These are phyloP conservation scores for Sterna hirundo DNA, from an alignment of 2,113 vertebrate genomes.

Conservation along the genomic window DNA sequence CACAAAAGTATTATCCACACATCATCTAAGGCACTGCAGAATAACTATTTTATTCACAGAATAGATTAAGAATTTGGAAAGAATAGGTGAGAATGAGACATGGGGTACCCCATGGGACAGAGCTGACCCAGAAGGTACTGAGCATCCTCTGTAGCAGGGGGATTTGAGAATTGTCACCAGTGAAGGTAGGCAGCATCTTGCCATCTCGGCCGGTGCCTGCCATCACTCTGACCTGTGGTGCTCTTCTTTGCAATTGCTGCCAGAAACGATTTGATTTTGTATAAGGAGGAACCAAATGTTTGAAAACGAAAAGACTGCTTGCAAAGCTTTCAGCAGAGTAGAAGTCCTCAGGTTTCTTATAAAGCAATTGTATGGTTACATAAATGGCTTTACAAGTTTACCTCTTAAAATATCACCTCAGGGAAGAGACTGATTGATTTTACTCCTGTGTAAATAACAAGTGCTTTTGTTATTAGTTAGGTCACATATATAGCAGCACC, in stretches of 20 bases:
- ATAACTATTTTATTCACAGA: not conserved
- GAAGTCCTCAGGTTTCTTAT: not conserved
- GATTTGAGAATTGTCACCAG: not conserved
- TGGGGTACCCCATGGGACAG: rapidly evolving
- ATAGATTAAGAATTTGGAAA: not conserved
- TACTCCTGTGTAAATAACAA: not conserved
- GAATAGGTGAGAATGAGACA: not conserved
- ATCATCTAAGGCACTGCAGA: not conserved
- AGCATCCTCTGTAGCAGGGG: not conserved
- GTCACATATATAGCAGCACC: not conserved
- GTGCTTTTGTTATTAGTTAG: not conserved
- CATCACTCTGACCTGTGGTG: not conserved
- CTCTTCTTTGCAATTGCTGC: not conserved
- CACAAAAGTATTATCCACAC: not conserved
- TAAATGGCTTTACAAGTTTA: slow-evolving; percentile 23
- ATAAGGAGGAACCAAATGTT: not conserved
- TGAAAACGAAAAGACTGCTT: not conserved
- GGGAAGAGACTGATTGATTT: not conserved
- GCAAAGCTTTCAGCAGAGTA: not conserved
- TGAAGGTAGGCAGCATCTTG: not conserved
- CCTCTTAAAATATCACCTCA: slow-evolving; percentile 8
- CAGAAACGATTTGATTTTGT: not conserved
- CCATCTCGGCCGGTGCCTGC: not conserved
- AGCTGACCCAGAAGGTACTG: not conserved
- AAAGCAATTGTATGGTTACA: not conserved